Evolutionary conservation across 37 sponge, comb jelly and placozoan genomes (phyloP), one percentile per base, ranked within the genome.

Genomic region (Hormiphora californensis): DNA sequence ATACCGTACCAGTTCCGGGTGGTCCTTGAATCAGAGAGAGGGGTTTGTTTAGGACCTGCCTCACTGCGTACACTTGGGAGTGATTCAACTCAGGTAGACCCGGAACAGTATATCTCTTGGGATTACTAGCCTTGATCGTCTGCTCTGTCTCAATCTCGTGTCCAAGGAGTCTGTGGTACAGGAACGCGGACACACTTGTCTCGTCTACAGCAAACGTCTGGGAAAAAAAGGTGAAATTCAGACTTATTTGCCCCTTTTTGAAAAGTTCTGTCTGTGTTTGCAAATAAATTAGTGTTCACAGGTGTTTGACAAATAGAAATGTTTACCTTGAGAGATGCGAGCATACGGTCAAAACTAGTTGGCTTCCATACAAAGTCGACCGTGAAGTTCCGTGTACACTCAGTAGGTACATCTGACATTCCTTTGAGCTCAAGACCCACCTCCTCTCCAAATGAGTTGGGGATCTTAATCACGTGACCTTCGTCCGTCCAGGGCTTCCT

Each of bases 311-410:
- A n/a, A n/a, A n/a, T n/a, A n/a, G n/a, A n/a, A n/a, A n/a, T n/a
- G n/a, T n/a, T n/a, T n/a, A n/a, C 67, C 67, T 65, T 65, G 36
- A 65, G 67, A 33, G 67, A 65, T 36, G 67, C 34, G 7, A 65
- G 67, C 67, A 65, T 65, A 54, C 89, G 3, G 44, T 97, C 98
- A 90, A 97, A 97, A 0, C 93, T 93, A 19, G 98, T 97, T 1
- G 92, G 90, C 90, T 97, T 97, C 98, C 98, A 97, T 35, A 97
- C 94, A 90, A 94, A 97, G 86, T 97, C 93, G 39, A 94, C 98
- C 36, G 87, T 49, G 86, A 94, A 97, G 88, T 90, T 87, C 39
- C 86, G 54, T 0, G 81, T 93, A 78, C 86, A 61, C 11, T 90
- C 91, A 17, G 44, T 49, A 9, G 94, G 94, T 0, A 94, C 92